A percentile compares a stretch with the other conserved stretches of the same genome.
Conservation (phyloP, 2,113 vertebrate species). For the Pachycephala philippinensis region DNA sequence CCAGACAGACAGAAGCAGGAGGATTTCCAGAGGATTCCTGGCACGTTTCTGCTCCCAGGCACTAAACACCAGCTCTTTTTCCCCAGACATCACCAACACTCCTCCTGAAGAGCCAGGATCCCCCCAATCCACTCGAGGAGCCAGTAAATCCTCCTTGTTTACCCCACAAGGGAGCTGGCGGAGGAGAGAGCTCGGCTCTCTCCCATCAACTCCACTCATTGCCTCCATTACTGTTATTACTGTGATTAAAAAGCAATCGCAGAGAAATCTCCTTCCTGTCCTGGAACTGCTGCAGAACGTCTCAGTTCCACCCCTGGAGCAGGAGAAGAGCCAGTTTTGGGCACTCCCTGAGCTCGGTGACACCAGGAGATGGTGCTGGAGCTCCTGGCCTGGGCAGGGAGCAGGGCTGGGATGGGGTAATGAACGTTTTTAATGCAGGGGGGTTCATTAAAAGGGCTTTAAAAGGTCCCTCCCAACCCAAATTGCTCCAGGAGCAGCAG, state of each 20-base stretch:
- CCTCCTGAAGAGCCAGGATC: background rate
- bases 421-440: background rate
- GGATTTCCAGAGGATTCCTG: background rate
- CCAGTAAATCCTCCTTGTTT: constrained; percentile 14
- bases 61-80: background rate
- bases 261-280: constrained; percentile 18
- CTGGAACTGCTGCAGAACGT: background rate
- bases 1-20: background rate
- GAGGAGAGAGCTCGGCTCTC: background rate
- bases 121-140: background rate
- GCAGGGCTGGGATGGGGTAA: background rate
- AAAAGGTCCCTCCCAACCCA: background rate
- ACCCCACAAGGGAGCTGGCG: background rate
- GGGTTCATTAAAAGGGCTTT: background rate
- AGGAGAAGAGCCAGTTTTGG: background rate
- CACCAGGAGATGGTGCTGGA: background rate
- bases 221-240: constrained; percentile 40
- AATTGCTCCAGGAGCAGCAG: background rate
- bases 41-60: background rate
- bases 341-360: background rate
- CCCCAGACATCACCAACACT: background rate
- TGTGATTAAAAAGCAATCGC: constrained; percentile 58
- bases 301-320: background rate
- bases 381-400: background rate
- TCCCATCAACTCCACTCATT: background rate